Evolutionary conservation across 2,113 vertebrate genomes (phyloP).

Genomic region (Talpa occidentalis): DNA sequence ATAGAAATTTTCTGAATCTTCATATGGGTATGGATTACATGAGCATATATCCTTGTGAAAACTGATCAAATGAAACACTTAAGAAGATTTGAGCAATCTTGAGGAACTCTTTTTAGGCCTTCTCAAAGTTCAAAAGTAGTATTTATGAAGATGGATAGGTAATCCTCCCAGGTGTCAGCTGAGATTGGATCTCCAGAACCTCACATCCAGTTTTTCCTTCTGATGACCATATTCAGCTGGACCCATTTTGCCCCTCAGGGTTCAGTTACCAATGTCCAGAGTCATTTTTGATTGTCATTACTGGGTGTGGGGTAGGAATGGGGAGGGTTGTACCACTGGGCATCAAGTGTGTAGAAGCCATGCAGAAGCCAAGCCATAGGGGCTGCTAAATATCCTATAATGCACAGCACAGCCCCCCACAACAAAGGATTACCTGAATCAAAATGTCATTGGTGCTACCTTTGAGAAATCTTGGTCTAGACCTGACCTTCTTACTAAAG

Average conservation of each 20-base stretch:
- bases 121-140: slow-evolving; percentile 37
- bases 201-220: not conserved
- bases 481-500: not conserved
- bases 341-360: not conserved
- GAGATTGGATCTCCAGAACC: not conserved
- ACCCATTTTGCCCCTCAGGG: not conserved
- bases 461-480: slow-evolving; percentile 11
- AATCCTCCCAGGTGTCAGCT: not conserved
- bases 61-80: not conserved
- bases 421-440: not conserved
- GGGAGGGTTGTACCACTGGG: not conserved
- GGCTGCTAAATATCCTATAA: not conserved
- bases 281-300: not conserved
- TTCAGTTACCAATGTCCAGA: not conserved
- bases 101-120: slow-evolving; percentile 21
- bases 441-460: not conserved
- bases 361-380: not conserved
- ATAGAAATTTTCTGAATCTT: slow-evolving; percentile 39
- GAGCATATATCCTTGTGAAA: not conserved
- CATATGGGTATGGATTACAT: not conserved
- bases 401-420: not conserved
- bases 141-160: slow-evolving; percentile 32
- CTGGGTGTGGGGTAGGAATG: not conserved
- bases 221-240: not conserved
- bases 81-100: not conserved